Conservation (phyloP, 1,140 invertebrate genomes). For the Drosophila bocki region DNA sequence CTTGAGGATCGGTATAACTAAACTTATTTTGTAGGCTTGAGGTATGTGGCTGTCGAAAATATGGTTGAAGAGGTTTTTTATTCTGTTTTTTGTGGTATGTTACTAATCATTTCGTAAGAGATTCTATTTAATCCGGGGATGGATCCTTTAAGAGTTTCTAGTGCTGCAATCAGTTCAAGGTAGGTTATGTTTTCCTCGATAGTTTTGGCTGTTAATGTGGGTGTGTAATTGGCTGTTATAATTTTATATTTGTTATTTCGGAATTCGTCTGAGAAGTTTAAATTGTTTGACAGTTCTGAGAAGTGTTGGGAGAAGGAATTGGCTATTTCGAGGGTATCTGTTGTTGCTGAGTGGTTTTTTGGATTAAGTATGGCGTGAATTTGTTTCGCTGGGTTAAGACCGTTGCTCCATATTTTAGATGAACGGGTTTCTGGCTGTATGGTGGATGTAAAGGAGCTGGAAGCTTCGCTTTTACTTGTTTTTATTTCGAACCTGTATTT, state of each 20-base stretch:
- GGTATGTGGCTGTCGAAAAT: conserved; percentile 24
- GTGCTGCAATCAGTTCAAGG: background rate
- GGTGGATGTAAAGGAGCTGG: conserved; percentile 9
- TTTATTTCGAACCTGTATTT: too few species aligned
- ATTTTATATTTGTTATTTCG: conserved; percentile 1
- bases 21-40: conserved; percentile 11
- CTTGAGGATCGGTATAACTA: conserved; percentile 11
- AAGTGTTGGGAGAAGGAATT: background rate
- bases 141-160: conserved; percentile 7
- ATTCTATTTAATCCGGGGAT: conserved; percentile 4
- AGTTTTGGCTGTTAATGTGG: background rate
- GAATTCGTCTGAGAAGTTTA: conserved; percentile 11
- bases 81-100: conserved; percentile 3
- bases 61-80: conserved; percentile 2
- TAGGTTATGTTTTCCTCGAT: background rate
- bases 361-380: background rate
- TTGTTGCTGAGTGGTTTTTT: background rate
- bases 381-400: conserved; percentile 9
- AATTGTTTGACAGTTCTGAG: background rate
- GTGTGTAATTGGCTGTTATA: background rate
- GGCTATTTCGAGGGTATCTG: background rate
- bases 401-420: background rate
- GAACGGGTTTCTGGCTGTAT: conserved; percentile 1
- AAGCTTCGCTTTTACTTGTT: background rate
- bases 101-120: conserved; percentile 8